Base-by-base conservation (phyloP, 1,140 invertebrate species). In the Caenorhabditis brenneri region DNA sequence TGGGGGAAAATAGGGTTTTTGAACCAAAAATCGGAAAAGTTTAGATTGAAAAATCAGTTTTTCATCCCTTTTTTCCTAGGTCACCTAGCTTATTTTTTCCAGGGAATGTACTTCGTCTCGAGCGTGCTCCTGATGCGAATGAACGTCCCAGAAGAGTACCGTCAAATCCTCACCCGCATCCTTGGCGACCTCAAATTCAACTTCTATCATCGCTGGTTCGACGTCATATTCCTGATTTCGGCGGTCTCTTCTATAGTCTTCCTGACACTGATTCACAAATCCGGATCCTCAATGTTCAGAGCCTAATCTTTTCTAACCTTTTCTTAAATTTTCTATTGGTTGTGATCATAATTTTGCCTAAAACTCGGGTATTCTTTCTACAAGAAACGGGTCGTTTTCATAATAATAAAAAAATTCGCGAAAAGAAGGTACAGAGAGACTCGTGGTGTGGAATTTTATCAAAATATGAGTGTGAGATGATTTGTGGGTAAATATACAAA, bases 191-290 rank as follows among this genome's bases (percentile, higher is more conserved):
- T 99, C 81, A 97, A 99, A 91, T 99, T 99, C 89, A 98, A 97
- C 91, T 99, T 99, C 93, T 99, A 99, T 91, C 98, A 99, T 92
- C 94, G 98, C 65, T 99, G 98, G 98, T 99, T 99, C 92, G 98
- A 99, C 92, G 97, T 99, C 0, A 99, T 99, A 91, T 99, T 99
- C 92, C 93, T 99, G 74, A 85, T 85, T 19, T 85, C 84, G 1
- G 84, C 84, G 5, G 81, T 85, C 15, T 85, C 84, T n/a, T 80
- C 69, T 15, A 85, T 85, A 31, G 33, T 74, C 4, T 74, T 74
- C n/a, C 22, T 74, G 22, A 74, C 65, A 22, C 10, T 74, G 16
- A 42, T 74, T 42, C 65, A 74, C n/a, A 74, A 74, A 27, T 46
- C 65, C n/a, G 65, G 65, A 4, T 74, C 65, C 16, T 74, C 65